Evolutionary conservation across 2,113 vertebrate species (phyloP), one percentile per base, ranked within the genome.

Genomic region (Poeciliopsis retropinna): DNA sequence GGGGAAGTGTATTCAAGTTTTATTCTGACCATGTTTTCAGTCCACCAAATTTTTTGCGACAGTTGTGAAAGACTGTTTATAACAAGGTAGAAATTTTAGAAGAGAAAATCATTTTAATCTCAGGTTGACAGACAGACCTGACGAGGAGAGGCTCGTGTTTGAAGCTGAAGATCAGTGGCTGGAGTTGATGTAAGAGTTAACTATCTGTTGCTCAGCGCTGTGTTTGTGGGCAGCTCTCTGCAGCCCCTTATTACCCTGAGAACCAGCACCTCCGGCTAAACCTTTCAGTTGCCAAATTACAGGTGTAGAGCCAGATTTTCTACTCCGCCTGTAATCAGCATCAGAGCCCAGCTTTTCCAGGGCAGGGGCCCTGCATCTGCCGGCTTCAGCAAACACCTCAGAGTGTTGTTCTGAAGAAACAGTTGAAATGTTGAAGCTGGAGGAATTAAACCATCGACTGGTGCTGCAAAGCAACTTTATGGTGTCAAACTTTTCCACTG

Each of bases 231-330:
- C 72, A 61, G 67, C 41, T 64, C 60, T 87, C 72, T 73, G 77
- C 84, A 79, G 66, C 83, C 76, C 39, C 47, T 81, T 67, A 85
- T 91, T 88, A 85, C 64, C 71, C 76, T 47, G 61, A 81, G 57
- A 83, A 69, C 78, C 80, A 75, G 69, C 85, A 85, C 88, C 89
- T 82, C 87, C 72, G 75, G 80, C 83, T 73, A 78, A 63, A 87
- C 77, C 86, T 85, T 86, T 88, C 76, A 87, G 88, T 74, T 85
- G 87, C 87, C 82, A 92, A 92, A 92, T 92, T 91, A 88, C 90
- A 92, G 92, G 90, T 93, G 82, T 80, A 80, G 82, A 30, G 81
- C 79, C 82, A 88, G 76, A 79, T 78, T 89, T 91, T 88, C 87
- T 86, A 68, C 70, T 79, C 67, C 68, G 79, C 76, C 85, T 86